Evolutionary conservation across 2,797 vertebrate species (phyloP).

Genomic region (Mastacembelus armatus): DNA sequence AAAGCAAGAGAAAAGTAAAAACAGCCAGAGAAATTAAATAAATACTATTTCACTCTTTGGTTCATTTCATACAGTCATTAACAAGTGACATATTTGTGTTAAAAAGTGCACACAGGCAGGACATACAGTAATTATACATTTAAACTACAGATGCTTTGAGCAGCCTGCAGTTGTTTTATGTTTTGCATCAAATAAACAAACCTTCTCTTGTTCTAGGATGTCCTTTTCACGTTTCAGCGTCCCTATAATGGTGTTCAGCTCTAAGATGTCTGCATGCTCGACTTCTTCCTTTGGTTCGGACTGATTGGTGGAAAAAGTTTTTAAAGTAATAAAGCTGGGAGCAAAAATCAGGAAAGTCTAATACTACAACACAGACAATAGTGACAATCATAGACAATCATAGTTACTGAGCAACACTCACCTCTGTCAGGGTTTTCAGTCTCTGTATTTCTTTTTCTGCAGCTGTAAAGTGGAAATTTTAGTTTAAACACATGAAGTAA

Average conservation of each 20-base stretch:
- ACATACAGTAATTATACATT: not conserved
- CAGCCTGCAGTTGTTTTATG: not conserved
- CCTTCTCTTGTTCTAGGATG: constrained; percentile 84
- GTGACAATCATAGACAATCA: too few species aligned
- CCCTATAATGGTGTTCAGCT: constrained; percentile 85
- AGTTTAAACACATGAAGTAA: too few species aligned
- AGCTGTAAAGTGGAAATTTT: constrained; percentile 77
- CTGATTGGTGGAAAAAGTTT: constrained; percentile 46
- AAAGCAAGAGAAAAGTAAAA: not conserved
- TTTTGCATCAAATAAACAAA: constrained; percentile 48
- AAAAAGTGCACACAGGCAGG: not conserved
- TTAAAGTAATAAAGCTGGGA: not conserved
- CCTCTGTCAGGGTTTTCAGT: constrained; percentile 85
- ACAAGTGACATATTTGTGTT: not conserved
- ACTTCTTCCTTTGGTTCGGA: constrained; percentile 76
- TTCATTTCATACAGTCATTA: too few species aligned
- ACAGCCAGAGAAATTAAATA: too few species aligned
- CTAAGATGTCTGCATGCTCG: constrained; percentile 85
- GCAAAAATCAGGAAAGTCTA: not conserved
- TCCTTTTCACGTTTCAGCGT: constrained; percentile 85
- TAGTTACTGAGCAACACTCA: constrained; percentile 68
- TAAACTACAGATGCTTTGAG: not conserved
- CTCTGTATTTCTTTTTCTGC: constrained; percentile 89
- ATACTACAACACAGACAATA: not conserved
- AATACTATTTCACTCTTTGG: too few species aligned